phyloP scores from a whole-genome alignment of 1,140 invertebrate species.

The Sinella curviseta region DNA sequence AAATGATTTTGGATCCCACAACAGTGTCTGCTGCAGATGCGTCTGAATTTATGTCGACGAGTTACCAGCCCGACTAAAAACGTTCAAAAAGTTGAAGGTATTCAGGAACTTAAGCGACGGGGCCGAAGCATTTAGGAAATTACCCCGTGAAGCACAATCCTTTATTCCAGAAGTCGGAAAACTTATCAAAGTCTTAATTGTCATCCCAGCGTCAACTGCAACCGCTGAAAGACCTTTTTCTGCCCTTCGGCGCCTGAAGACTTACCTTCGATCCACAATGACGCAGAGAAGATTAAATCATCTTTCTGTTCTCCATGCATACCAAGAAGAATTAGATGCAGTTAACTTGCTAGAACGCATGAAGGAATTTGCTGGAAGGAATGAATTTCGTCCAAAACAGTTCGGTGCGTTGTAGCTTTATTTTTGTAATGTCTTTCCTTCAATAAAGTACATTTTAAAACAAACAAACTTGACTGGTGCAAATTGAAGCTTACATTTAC shows the following conservation, averaged over 20 bases:
- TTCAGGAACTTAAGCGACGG: background rate
- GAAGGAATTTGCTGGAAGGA: background rate
- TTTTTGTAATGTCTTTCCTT: too few relatives aligned
- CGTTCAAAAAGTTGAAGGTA: background rate
- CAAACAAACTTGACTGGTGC: too few relatives aligned
- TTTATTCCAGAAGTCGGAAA: background rate
- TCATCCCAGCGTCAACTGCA: background rate
- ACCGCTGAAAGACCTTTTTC: background rate
- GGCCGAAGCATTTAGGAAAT: too few relatives aligned
- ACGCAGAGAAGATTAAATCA: too few relatives aligned
- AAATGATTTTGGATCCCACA: background rate
- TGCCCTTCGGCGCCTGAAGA: too few relatives aligned
- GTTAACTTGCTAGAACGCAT: background rate
- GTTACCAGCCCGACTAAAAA: background rate
- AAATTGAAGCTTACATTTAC: too few relatives aligned
- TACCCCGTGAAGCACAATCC: background rate
- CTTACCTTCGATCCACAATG: too few relatives aligned
- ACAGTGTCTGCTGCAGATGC: background rate
- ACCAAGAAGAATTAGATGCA: background rate
- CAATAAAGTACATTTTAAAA: too few relatives aligned
- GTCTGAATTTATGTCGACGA: background rate
- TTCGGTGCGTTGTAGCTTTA: too few relatives aligned
- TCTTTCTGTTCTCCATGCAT: too few relatives aligned
- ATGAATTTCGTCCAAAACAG: too few relatives aligned
- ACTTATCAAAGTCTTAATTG: background rate